Base-by-base conservation (phyloP, 2,888 invertebrate species). In the Dryobotodes eremita region DNA sequence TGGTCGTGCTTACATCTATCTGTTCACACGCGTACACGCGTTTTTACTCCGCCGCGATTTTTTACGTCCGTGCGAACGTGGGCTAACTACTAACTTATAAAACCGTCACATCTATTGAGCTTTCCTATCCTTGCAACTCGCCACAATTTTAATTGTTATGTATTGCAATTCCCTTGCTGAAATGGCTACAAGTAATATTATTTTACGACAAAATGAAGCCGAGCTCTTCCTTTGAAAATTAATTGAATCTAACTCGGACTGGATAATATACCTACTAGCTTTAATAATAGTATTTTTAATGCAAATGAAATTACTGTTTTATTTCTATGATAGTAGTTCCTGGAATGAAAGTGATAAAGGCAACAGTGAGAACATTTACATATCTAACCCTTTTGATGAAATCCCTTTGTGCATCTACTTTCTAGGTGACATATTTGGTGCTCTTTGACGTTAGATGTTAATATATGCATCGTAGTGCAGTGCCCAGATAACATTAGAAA, bases 181-280 rank as follows among this genome's bases (percentile, higher is more conserved):
- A 77, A 77, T 46, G 11, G 20, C 36, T 48, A 36, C 53, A 53
- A 36, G 69, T 53, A n/a, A 64, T 20, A 83, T 68, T 78, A 73
- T 73, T 73, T 66, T 61, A 70, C 15, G 26, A 79, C 61, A 57
- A 66, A 64, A 74, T 50, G 15, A 66, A 50, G 59, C 55, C 5
- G 65, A 83, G 62, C 31, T 83, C 46, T 59, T 79, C 26, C 66
- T 79, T 84, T 61, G 46, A 50, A 71, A 71, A 75, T 53, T 64
- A 75, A 65, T 84, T 61, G 26, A 46, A 65, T 62, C 10, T 50
- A 61, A 68, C 53, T 70, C 13, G 15, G 17, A 20, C 57, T 26
- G 42, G 15, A 59, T 62, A 71, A 48, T 75, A 23, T 42, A 42
- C 42, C 42, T 50, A 61, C 46, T 75, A 55, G 10, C 46, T 42